phyloP scores from a whole-genome alignment of 35 echinoderm and acorn worm genomes.

The Lytechinus variegatus region DNA sequence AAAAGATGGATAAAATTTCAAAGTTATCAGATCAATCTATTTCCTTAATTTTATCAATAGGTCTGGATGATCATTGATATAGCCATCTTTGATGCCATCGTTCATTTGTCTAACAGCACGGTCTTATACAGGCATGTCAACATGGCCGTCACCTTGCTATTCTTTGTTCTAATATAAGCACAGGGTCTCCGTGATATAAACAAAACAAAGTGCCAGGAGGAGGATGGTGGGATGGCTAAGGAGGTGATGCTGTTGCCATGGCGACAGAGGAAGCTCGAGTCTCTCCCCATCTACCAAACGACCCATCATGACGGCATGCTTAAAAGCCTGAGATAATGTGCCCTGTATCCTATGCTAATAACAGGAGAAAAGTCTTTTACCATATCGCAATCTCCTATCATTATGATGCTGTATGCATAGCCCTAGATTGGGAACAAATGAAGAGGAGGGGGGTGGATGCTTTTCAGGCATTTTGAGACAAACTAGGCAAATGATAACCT shows the following conservation, averaged over 20 bases:
- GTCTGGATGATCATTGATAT: neutral
- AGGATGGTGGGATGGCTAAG: neutral
- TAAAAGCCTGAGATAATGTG: constrained; percentile 18
- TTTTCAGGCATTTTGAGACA: neutral
- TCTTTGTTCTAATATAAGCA: constrained; percentile 4
- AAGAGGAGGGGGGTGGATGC: neutral
- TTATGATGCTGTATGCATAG: neutral
- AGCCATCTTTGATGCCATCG: neutral
- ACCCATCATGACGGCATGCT: neutral
- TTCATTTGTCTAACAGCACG: neutral
- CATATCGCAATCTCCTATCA: neutral
- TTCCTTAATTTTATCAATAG: neutral
- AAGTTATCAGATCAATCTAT: no score
- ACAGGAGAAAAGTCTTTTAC: neutral
- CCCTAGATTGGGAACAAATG: neutral
- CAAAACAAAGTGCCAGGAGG: neutral
- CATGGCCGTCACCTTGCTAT: neutral
- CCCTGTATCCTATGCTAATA: neutral
- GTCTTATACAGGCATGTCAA: neutral
- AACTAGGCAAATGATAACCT: neutral
- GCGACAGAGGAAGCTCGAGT: neutral
- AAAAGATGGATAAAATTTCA: no score
- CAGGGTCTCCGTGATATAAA: neutral
- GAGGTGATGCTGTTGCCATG: neutral
- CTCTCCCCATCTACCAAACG: neutral